Base-by-base conservation (phyloP, 2,113 vertebrate species). In the Motacilla tschutschensis region DNA sequence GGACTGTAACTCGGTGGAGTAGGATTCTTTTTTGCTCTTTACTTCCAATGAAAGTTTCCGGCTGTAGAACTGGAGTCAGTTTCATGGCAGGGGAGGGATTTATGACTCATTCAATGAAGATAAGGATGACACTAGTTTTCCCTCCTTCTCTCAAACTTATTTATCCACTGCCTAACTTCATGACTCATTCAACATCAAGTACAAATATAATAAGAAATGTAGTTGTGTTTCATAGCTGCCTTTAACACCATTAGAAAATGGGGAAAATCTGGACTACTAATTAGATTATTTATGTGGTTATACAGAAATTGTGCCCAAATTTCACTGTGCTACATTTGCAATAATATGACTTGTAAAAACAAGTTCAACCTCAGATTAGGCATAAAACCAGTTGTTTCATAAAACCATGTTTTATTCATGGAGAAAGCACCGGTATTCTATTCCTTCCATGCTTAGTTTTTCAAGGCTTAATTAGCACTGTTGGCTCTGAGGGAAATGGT, bases 121-220 rank as follows among this genome's bases (percentile, higher is more conserved):
- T 25, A 83, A 57, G 33, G 72, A 94, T 85, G 72, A 89, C 16
- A 75, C 36, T 8, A 88, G 54, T 63, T 95, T 93, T 86, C 47
- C 47, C 67, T 83, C 35, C 64, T 55, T 87, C 85, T 86, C 58
- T 70, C 70, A 82, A 66, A 91, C 64, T 80, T 85, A 81, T 59
- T 85, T 66, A 90, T 55, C 53, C 57, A 44, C 64, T 92, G 86
- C 55, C 88, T 96, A 50, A 67, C 62, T 87, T 78, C 26, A 46
- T 96, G 93, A 96, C 74, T 97, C 93, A 97, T 76, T 90, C 91
- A 90, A 81, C 64, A 93, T 71, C 69, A 83, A 75, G 55, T 66
- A 92, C 58, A 94, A 94, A 94, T 80, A 85, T 58, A 93, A 90
- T 72, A 89, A 80, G 73, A 83, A 85, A 59, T 91, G 43, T 6